These are phyloP conservation scores for Pangasius djambal DNA, from an alignment of 2,797 vertebrate genomes.

Conservation along the genomic window DNA sequence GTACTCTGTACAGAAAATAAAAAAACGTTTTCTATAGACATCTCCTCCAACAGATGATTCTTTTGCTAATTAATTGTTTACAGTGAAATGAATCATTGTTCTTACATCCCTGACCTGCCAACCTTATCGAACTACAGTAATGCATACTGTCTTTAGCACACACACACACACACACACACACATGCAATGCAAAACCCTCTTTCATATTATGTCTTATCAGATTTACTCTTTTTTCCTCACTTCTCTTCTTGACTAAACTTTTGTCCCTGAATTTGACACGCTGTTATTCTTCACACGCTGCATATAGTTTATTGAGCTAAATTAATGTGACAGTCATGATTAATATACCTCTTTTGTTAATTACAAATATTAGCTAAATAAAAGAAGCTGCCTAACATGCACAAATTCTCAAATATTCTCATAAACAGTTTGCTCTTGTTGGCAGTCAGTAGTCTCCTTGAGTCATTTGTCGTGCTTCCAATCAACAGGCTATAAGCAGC, in stretches of 20 bases:
- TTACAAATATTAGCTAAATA: conserved; percentile 32
- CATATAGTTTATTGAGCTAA: not conserved
- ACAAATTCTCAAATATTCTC: conserved; percentile 6
- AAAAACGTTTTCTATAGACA: not conserved
- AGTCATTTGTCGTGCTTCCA: not conserved
- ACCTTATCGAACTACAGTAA: not conserved
- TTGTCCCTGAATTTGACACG: conserved; percentile 1
- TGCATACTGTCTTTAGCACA: not conserved
- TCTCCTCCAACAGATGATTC: conserved; percentile 20
- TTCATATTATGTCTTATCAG: not conserved
- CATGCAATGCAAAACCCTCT: not conserved
- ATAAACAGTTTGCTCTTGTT: conserved; percentile 1
- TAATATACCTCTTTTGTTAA: conserved; percentile 19
- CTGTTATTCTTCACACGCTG: not conserved
- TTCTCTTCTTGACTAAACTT: not conserved
- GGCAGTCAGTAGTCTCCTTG: not conserved
- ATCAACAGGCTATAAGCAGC: not conserved
- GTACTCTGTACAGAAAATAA: not conserved
- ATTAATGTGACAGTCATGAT: not conserved
- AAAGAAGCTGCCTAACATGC: conserved; percentile 7
- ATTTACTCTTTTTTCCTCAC: not conserved
- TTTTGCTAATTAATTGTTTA: conserved; percentile 21
- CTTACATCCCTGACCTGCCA: not conserved
- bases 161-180: not conserved
- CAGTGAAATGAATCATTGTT: conserved; percentile 1